A percentile compares a stretch with the other conserved stretches of the same genome.
Conservation (phyloP, 2,888 invertebrate species). For the Eupelmus urozonus region DNA sequence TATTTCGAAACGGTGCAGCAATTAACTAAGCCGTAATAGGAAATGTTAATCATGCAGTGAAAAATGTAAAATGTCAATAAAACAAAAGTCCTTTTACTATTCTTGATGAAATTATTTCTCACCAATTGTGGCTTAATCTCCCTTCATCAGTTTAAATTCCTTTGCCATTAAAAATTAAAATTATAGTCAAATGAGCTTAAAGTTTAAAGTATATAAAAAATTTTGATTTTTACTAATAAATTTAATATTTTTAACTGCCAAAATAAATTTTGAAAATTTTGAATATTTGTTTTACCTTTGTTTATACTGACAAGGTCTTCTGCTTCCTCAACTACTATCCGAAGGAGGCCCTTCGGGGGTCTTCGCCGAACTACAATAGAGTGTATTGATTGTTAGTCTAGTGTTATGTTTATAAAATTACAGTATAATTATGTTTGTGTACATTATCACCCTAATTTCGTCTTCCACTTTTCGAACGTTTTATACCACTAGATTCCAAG, state of each 20-base stretch:
- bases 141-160: slow-evolving; percentile 35
- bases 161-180: slow-evolving; percentile 11
- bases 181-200: neutral
- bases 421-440: slow-evolving; percentile 29
- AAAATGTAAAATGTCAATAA: slow-evolving; percentile 54
- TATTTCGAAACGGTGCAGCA: neutral
- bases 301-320: slow-evolving; percentile 71
- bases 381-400: slow-evolving; percentile 65
- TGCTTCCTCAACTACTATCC: slow-evolving; percentile 75
- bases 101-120: slow-evolving; percentile 23
- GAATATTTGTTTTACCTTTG: slow-evolving; percentile 68
- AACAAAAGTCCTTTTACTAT: slow-evolving; percentile 54
- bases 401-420: slow-evolving; percentile 56
- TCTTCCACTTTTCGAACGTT: slow-evolving; percentile 25
- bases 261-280: slow-evolving; percentile 35
- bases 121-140: slow-evolving; percentile 39
- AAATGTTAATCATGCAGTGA: slow-evolving; percentile 51
- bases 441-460: slow-evolving; percentile 43
- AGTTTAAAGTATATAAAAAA: neutral
- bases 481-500: slow-evolving; percentile 51
- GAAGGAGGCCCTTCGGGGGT: slow-evolving; percentile 75
- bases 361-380: slow-evolving; percentile 77
- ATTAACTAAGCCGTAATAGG: slow-evolving; percentile 14
- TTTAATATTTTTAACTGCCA: slow-evolving; percentile 2
- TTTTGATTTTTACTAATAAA: neutral